Evolutionary conservation across 2,113 vertebrate species (phyloP).

Genomic region (Anas platyrhynchos): DNA sequence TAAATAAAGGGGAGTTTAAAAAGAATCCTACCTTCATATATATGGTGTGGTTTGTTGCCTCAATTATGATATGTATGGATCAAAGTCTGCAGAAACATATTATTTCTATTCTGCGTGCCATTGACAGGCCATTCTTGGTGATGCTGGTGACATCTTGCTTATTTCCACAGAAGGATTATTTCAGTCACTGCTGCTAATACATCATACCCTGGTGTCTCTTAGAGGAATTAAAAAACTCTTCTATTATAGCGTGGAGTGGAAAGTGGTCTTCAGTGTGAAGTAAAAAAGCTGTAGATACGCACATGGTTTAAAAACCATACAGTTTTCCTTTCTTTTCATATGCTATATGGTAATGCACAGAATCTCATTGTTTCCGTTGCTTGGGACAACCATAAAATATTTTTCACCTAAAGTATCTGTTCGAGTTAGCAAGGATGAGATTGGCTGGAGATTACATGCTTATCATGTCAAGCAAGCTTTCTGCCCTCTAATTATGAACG

Average conservation of each 20-base stretch:
- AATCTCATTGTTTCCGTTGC: background rate
- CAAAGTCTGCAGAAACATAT: background rate
- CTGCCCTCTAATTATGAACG: background rate
- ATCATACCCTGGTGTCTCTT: background rate
- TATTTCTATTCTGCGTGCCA: background rate
- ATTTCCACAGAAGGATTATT: background rate
- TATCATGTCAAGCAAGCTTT: background rate
- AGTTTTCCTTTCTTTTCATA: background rate
- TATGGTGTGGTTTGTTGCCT: background rate
- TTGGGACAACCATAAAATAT: fast-evolving
- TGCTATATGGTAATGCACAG: background rate
- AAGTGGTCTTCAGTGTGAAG: background rate
- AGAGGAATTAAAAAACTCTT: background rate
- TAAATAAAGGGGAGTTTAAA: background rate
- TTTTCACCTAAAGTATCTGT: background rate
- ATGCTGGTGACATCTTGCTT: fast-evolving
- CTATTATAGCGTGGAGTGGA: background rate
- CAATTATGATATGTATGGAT: background rate
- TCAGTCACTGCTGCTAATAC: background rate
- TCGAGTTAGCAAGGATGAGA: background rate
- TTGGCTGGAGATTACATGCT: background rate
- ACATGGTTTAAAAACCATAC: background rate
- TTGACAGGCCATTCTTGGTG: background rate
- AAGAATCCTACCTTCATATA: background rate
- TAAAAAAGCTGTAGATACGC: background rate